A percentile compares a stretch with the other conserved stretches of the same genome.
phyloP scores from a whole-genome alignment of 1,140 invertebrate genomes.

The Lutraria rhynchaena region DNA sequence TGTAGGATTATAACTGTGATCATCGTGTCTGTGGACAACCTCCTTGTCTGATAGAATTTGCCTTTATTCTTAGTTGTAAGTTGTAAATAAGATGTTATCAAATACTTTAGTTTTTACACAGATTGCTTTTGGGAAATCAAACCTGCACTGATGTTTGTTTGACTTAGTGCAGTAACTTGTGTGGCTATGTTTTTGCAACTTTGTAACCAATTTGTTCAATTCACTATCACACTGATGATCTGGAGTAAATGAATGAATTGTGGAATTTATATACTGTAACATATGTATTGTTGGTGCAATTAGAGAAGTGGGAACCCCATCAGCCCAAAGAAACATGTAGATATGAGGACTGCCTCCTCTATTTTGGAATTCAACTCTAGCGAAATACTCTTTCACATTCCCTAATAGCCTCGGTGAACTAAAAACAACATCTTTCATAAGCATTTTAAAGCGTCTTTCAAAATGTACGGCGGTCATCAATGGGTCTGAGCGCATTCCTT shows the following conservation, averaged over 20 bases:
- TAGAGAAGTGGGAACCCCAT: background rate
- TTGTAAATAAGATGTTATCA: too few species aligned
- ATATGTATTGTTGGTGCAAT: background rate
- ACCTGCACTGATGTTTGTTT: background rate
- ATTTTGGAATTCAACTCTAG: constrained; percentile 34
- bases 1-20: too few species aligned
- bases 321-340: constrained; percentile 34
- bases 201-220: background rate
- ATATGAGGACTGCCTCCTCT: constrained; percentile 23
- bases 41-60: too few species aligned
- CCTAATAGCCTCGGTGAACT: constrained; percentile 5
- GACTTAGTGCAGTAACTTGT: constrained; percentile 13
- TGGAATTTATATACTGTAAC: constrained; percentile 1
- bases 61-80: too few species aligned
- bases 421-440: constrained; percentile 12
- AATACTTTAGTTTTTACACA: constrained; percentile 21
- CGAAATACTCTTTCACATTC: constrained; percentile 22
- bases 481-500: constrained; percentile 20
- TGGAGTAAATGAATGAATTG: constrained; percentile 13
- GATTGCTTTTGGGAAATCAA: constrained; percentile 8
- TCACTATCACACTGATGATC: too few species aligned
- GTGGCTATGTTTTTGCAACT: constrained; percentile 23
- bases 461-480: constrained; percentile 31
- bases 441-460: constrained; percentile 12
- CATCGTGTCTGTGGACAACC: too few species aligned